A percentile compares a stretch with the other conserved stretches of the same genome.
Conservation (phyloP, 2,113 vertebrate species). For the Misgurnus mizolepis region DNA sequence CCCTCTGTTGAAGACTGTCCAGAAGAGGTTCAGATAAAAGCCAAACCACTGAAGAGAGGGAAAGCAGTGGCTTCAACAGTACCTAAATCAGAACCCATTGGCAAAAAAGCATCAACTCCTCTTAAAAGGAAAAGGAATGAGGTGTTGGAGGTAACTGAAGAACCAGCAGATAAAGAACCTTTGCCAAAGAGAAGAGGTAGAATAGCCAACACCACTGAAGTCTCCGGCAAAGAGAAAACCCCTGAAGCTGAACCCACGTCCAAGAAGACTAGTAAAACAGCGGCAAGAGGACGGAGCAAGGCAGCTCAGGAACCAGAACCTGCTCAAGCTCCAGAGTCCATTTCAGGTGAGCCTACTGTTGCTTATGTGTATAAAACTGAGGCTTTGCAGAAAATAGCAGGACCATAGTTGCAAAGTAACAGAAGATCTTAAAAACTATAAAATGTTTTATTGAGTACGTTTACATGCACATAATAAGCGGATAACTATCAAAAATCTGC, state of each 20-base stretch:
- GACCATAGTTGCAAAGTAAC: too few relatives aligned
- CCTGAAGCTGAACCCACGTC: neutral
- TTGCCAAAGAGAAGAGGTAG: conserved; percentile 40
- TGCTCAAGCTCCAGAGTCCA: neutral
- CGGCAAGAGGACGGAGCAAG: conserved; percentile 41
- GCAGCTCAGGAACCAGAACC: conserved; percentile 8
- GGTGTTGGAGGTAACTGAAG: neutral
- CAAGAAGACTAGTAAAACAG: conserved; percentile 16
- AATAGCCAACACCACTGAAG: conserved; percentile 17
- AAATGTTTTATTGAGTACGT: too few relatives aligned
- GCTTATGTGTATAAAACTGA: neutral
- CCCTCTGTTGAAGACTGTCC: neutral
- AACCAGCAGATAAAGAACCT: neutral
- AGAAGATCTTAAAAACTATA: too few relatives aligned
- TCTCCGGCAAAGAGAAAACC: neutral
- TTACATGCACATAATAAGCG: too few relatives aligned
- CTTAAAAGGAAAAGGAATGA: conserved; percentile 50
- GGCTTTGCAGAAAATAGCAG: too few relatives aligned
- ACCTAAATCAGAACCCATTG: neutral
- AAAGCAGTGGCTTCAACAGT: neutral
- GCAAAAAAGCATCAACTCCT: neutral
- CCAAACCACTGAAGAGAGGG: conserved; percentile 30
- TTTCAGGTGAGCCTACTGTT: neutral
- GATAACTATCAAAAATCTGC: too few relatives aligned
- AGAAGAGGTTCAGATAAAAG: neutral